Percentiles rank a stretch among this genome's conserved stretches.
phyloP scores from a whole-genome alignment of 2,888 invertebrate species.

The Drosophila kuntzei region DNA sequence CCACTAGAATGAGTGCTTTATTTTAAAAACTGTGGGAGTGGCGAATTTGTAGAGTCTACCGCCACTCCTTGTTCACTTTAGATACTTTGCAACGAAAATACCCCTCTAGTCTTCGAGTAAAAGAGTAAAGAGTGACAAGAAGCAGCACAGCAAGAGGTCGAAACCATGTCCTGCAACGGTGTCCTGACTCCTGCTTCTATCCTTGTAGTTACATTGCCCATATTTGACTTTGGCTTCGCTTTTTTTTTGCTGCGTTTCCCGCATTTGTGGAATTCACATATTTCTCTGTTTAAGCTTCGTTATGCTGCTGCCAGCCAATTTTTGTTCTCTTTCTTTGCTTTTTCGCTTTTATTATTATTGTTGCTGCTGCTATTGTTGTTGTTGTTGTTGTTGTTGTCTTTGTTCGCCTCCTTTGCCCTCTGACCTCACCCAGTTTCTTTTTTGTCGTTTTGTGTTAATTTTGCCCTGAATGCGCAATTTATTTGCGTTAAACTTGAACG shows the following conservation, averaged over 20 bases:
- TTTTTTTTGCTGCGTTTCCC: slow-evolving; percentile 21
- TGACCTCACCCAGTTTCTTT: slow-evolving; percentile 36
- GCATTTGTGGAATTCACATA: slow-evolving; percentile 51
- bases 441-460: slow-evolving; percentile 70
- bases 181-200: slow-evolving; percentile 28
- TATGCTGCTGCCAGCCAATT: slow-evolving; percentile 56
- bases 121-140: slow-evolving; percentile 2
- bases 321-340: slow-evolving; percentile 20
- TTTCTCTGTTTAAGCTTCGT: slow-evolving; percentile 66
- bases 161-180: slow-evolving; percentile 11
- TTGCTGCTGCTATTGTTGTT: slow-evolving; percentile 3
- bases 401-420: slow-evolving; percentile 12
- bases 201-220: slow-evolving; percentile 34
- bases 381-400: slow-evolving; percentile 13
- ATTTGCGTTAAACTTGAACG: slow-evolving; percentile 76
- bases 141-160: slow-evolving; percentile 12
- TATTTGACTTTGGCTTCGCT: slow-evolving; percentile 25
- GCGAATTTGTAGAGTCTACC: no score
- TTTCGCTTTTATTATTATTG: slow-evolving; percentile 8
- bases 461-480: slow-evolving; percentile 79
- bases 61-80: no score
- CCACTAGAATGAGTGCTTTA: no score
- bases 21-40: no score
- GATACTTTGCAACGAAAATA: not conserved
- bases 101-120: not conserved